Conservation (phyloP, 2,888 invertebrate genomes). For the Phyllotreta striolata region DNA sequence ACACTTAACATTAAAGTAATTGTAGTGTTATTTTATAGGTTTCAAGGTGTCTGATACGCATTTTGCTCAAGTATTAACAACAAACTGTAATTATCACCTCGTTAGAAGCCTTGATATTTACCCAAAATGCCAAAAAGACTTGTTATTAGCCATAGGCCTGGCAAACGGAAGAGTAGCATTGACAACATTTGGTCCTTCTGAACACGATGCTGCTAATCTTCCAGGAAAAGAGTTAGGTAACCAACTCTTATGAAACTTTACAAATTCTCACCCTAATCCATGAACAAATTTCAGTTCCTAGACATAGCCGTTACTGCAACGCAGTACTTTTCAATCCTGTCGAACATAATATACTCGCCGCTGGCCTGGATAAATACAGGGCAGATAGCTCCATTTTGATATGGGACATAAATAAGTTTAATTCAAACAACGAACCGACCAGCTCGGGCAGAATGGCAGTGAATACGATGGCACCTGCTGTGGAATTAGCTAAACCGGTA, state of each 20-base stretch:
- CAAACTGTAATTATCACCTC: slow-evolving; percentile 77
- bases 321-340: slow-evolving; percentile 87
- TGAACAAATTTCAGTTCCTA: slow-evolving; percentile 70
- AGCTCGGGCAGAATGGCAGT: slow-evolving; percentile 51
- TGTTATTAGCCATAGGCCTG: slow-evolving; percentile 86
- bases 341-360: slow-evolving; percentile 83
- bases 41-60: slow-evolving; percentile 74
- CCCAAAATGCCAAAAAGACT: slow-evolving; percentile 77
- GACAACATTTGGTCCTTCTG: slow-evolving; percentile 72
- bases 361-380: slow-evolving; percentile 88
- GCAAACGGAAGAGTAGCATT: slow-evolving; percentile 88
- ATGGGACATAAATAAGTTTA: slow-evolving; percentile 80
- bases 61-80: slow-evolving; percentile 75
- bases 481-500: slow-evolving; percentile 68
- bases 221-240: slow-evolving; percentile 81
- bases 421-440: slow-evolving; percentile 51
- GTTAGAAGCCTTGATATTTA: slow-evolving; percentile 90
- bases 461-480: slow-evolving; percentile 59
- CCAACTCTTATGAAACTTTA: not conserved
- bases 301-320: slow-evolving; percentile 86
- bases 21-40: slow-evolving; percentile 64
- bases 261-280: not conserved
- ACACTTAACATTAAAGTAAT: not conserved
- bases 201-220: slow-evolving; percentile 72
- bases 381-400: slow-evolving; percentile 88